Conservation (phyloP, 2,888 invertebrate genomes). For the Platycnemis pennipes region DNA sequence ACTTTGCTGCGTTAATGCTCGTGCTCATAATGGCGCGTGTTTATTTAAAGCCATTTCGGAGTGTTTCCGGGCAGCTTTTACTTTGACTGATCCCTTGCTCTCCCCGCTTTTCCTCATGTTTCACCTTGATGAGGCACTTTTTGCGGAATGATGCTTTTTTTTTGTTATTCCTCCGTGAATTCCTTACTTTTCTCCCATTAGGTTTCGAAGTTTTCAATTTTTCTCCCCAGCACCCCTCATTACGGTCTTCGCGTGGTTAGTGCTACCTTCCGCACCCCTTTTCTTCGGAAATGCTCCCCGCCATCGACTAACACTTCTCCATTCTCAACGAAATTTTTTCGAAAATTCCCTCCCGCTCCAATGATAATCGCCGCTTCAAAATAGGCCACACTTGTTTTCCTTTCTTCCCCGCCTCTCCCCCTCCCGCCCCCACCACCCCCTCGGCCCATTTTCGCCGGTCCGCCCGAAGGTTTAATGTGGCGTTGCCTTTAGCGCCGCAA, state of each 20-base stretch:
- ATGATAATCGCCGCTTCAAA: not conserved
- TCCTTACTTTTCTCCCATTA: conserved; percentile 19
- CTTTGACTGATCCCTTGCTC: not conserved
- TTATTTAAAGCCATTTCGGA: not conserved
- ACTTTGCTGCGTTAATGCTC: not conserved
- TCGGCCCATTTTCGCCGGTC: not conserved
- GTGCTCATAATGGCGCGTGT: not conserved
- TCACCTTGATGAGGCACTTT: not conserved
- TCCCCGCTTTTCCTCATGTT: not conserved
- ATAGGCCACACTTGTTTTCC: not conserved
- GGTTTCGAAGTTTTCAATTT: not conserved
- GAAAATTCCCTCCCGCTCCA: not conserved
- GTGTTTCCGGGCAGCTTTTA: not conserved
- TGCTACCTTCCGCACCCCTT: not conserved
- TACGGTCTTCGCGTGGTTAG: not conserved
- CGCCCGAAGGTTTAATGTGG: conserved; percentile 46
- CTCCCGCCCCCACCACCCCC: not conserved
- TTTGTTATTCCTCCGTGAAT: not conserved
- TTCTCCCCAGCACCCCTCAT: not conserved
- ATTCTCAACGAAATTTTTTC: not conserved
- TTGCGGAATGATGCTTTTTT: not conserved
- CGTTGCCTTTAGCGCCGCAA: conserved; percentile 39
- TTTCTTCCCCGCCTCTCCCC: not conserved
- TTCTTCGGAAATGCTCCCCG: not conserved
- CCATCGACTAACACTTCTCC: not conserved